Base-by-base conservation (phyloP, 2,113 vertebrate genomes). In the Tonatia bakeri region DNA sequence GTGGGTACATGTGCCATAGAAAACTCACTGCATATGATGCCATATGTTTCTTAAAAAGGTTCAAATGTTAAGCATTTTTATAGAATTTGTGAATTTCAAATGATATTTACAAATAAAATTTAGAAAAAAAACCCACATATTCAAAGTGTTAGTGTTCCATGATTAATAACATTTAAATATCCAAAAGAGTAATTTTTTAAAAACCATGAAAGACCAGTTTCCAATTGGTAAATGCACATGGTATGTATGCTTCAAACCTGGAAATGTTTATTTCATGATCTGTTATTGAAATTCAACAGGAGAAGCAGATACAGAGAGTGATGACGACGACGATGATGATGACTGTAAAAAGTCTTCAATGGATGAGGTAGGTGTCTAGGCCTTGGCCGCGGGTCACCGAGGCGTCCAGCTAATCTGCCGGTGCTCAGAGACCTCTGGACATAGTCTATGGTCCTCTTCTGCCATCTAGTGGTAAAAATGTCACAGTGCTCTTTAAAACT, bases 271-370 rank as follows among this genome's bases (percentile, higher is more conserved):
- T 3, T 92, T 97, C 90, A 91, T 87, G 11, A 54, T 65, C 65
- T 98, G 31, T 97, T 54, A 80, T 98, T 98, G 65, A 93, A 97
- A 94, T 95, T 76, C 97, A 97, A 73, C 98, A 99, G 99, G 99
- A 59, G 99, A 99, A 96, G 99, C 99, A 67, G 99, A 99, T 11
- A 99, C 99, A 0, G 99, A 99, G 73, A 99, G 99, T 4, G 99
- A 99, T 0, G 99, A 99, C 0, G 99, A 99, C 5, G 99, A 99
- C 0, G 99, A 99, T 0, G 99, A 99, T 4, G 99, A 99, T 45
- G 99, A 99, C 16, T 99, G 99, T 98, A 99, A 99, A 98, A 99
- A 99, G 96, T 99, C 99, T 75, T 99, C 99, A 6, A 99, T 99
- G 99, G 99, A 99, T 91, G 99, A 99, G 98, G 99, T 99, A 97